Percentiles rank a stretch among this genome's conserved stretches.
Conservation (phyloP, 2,888 invertebrate genomes). For the Chaetoderma sp. region DNA sequence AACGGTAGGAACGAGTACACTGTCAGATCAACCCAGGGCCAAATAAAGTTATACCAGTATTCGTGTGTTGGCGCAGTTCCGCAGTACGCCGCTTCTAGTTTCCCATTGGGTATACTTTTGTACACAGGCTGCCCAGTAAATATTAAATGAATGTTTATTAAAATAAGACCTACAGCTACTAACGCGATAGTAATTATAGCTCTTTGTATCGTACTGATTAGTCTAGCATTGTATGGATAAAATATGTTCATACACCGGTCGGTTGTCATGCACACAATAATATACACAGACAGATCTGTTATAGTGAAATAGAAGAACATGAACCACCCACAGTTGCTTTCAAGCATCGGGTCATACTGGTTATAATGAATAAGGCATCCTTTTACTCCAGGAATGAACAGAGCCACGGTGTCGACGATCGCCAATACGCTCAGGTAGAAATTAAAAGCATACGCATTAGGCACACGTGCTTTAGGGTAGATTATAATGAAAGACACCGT, state of each 20-base stretch:
- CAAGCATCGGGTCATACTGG: background rate
- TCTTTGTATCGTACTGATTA: background rate
- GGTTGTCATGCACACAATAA: constrained; percentile 3
- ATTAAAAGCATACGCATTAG: background rate
- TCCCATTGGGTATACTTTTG: background rate
- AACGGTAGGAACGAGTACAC: constrained; percentile 5
- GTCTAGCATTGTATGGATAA: background rate
- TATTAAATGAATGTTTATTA: background rate
- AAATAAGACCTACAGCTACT: background rate
- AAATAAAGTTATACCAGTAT: background rate
- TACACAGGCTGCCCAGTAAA: background rate
- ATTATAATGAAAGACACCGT: constrained; percentile 2
- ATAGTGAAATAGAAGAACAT: constrained; percentile 6
- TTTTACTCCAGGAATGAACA: background rate
- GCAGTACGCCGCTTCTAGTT: background rate
- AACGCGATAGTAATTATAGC: background rate
- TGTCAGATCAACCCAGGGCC: constrained; percentile 2
- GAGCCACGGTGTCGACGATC: background rate
- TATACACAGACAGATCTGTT: constrained; percentile 7
- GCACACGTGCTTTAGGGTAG: background rate
- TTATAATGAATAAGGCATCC: background rate
- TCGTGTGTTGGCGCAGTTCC: background rate
- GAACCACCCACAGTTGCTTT: constrained; percentile 3
- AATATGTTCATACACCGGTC: background rate
- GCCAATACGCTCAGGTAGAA: constrained; percentile 1